Conservation (phyloP, 2,113 vertebrate genomes). For the Podarcis cretensis region DNA sequence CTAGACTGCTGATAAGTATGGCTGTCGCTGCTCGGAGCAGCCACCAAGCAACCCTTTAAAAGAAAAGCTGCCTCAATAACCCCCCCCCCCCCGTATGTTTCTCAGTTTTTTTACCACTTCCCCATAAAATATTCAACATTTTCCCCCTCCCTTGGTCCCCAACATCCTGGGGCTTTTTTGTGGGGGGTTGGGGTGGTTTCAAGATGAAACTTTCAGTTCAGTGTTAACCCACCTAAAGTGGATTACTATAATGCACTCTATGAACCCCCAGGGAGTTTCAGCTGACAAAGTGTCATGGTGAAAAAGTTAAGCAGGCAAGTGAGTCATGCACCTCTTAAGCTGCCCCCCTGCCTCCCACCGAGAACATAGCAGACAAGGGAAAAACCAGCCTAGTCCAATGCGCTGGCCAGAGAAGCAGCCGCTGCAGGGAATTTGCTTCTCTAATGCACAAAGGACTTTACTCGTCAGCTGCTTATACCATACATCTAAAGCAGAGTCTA, state of each 20-base stretch:
- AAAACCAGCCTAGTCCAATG: background rate
- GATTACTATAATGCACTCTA: background rate
- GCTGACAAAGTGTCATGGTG: background rate
- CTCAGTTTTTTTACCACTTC: background rate
- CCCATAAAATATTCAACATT: background rate
- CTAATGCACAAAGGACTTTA: background rate
- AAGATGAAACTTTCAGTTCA: background rate
- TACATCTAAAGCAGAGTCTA: background rate
- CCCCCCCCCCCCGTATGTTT: background rate
- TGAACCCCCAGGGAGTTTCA: background rate
- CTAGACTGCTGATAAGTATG: background rate
- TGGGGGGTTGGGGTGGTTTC: background rate
- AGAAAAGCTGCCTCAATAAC: too few species aligned
- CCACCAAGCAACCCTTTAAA: too few species aligned
- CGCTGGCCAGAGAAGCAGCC: background rate
- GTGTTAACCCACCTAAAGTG: background rate
- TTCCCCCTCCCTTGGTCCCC: background rate
- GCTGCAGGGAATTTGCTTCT: background rate
- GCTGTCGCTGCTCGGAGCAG: too few species aligned
- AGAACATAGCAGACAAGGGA: background rate
- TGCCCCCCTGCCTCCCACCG: background rate
- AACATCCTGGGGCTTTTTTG: background rate
- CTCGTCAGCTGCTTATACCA: too few species aligned
- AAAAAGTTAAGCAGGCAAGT: background rate
- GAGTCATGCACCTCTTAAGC: background rate